Percentiles rank a stretch among this genome's conserved stretches.
These are phyloP conservation scores for Antidorcas marsupialis DNA, from an alignment of 2,113 vertebrate genomes.

Conservation along the genomic window DNA sequence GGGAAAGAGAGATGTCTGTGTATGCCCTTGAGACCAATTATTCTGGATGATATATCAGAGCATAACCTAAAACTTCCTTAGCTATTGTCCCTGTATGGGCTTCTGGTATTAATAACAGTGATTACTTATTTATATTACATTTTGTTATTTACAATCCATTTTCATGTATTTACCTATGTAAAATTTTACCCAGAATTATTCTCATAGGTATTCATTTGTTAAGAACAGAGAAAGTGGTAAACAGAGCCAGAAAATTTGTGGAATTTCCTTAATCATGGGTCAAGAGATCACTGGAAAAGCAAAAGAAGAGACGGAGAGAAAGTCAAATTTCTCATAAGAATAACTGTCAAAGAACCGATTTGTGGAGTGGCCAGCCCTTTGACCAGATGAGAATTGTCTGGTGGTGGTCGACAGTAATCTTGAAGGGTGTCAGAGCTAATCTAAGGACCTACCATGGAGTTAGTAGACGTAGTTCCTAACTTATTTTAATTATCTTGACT, in stretches of 20 bases:
- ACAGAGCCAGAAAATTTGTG: not conserved
- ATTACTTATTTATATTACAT: not conserved
- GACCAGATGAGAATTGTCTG: not conserved
- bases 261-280: constrained; percentile 10
- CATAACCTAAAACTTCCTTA: not conserved
- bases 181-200: not conserved
- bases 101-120: not conserved
- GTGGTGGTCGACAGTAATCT: not conserved
- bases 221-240: not conserved
- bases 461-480: not conserved
- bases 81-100: not conserved
- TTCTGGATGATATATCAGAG: not conserved
- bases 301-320: not conserved
- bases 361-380: not conserved
- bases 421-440: not conserved
- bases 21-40: not conserved
- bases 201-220: not conserved
- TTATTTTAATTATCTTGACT: constrained; percentile 50
- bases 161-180: not conserved
- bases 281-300: not conserved
- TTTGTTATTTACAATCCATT: not conserved
- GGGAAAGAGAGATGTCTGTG: not conserved
- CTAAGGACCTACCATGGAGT: not conserved
- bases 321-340: not conserved
- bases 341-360: constrained; percentile 27